Evolutionary conservation across 2,113 vertebrate species (phyloP).

Genomic region (Irena cyanogastra): DNA sequence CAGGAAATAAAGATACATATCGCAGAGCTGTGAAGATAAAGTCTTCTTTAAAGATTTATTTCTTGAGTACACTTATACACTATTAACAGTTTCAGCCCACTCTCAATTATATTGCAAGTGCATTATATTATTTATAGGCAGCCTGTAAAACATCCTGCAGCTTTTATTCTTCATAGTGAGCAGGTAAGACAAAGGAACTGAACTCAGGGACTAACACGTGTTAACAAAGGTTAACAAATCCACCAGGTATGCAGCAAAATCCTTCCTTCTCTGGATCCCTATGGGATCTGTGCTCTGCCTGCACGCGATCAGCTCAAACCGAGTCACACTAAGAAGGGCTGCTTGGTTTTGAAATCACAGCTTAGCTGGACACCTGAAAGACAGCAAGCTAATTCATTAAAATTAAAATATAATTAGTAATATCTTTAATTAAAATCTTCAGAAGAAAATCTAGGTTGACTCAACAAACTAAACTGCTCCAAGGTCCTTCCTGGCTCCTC

Average conservation of each 20-base stretch:
- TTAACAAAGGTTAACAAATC: conserved; percentile 9
- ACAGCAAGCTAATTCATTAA: background rate
- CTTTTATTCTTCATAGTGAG: conserved; percentile 16
- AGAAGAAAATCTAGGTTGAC: background rate
- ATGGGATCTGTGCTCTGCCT: fast-evolving
- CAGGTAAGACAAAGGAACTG: background rate
- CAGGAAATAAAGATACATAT: background rate
- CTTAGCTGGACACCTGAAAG: background rate
- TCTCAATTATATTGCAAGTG: background rate
- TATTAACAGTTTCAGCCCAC: background rate
- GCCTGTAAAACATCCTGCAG: background rate
- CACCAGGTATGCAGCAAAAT: background rate
- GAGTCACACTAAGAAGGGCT: background rate
- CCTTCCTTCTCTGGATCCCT: background rate
- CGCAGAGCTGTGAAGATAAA: background rate
- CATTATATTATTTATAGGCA: conserved; percentile 10
- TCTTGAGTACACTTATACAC: background rate
- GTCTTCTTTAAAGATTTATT: conserved; percentile 22
- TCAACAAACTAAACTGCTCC: background rate
- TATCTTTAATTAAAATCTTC: background rate
- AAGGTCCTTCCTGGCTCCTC: background rate
- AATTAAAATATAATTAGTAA: background rate
- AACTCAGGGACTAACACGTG: background rate
- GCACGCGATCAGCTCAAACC: background rate
- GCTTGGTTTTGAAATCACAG: background rate